phyloP scores from a whole-genome alignment of 2,888 invertebrate genomes.

The Sarcophaga variegata region DNA sequence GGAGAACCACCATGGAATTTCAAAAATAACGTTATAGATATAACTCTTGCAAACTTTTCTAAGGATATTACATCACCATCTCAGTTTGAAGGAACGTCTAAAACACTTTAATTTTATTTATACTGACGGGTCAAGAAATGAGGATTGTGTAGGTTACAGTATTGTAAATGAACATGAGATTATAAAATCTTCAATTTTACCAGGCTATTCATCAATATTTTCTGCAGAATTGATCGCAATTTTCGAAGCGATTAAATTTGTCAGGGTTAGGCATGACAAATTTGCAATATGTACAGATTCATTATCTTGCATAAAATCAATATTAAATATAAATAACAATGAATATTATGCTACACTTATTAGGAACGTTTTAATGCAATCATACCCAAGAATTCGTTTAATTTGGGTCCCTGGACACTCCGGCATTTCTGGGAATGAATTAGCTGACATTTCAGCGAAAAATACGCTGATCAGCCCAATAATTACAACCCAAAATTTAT shows the following conservation, averaged over 20 bases:
- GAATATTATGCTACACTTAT: not conserved
- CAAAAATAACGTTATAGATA: not conserved
- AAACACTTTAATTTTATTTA: not conserved
- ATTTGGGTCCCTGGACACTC: conserved; percentile 17
- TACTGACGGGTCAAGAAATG: not conserved
- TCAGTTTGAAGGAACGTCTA: not conserved
- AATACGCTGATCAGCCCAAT: not conserved
- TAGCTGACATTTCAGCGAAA: conserved; percentile 12
- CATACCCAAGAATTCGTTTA: conserved; percentile 5
- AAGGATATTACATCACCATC: not conserved
- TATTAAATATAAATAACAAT: not conserved
- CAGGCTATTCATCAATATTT: not conserved
- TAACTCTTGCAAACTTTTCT: not conserved
- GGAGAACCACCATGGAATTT: not conserved
- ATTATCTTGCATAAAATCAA: conserved; percentile 6
- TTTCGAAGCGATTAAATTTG: too few species aligned
- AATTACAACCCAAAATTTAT: not conserved
- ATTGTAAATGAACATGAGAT: not conserved
- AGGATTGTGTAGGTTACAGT: not conserved
- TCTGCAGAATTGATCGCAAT: conserved; percentile 28
- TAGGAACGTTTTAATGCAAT: not conserved
- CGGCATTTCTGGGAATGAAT: conserved; percentile 16
- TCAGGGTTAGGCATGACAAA: not conserved
- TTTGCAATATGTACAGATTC: conserved; percentile 15
- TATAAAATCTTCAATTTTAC: conserved; percentile 3